A percentile compares a stretch with the other conserved stretches of the same genome.
Evolutionary conservation across 2,888 invertebrate species (phyloP).

Genomic region (Volucella bombylans): DNA sequence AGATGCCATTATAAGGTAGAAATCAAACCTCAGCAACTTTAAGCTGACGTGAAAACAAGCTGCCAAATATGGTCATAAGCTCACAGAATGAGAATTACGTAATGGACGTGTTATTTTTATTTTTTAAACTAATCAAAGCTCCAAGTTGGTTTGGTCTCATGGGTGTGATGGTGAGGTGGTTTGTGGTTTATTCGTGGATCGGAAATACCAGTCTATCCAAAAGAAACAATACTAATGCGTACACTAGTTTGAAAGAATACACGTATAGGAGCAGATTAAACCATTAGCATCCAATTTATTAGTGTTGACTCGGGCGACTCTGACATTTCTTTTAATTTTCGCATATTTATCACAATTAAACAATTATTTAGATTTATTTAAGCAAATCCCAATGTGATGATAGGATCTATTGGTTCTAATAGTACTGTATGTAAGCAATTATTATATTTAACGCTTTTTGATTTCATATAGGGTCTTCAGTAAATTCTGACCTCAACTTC

Average conservation of each 20-base stretch:
- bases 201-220: background rate
- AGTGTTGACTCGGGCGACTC: background rate
- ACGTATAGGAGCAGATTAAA: background rate
- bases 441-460: too few species aligned
- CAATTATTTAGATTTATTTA: too few species aligned
- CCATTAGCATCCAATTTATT: constrained; percentile 3
- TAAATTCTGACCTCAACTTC: too few species aligned
- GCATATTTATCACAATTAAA: background rate
- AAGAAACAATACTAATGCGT: constrained; percentile 7
- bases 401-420: too few species aligned
- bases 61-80: constrained; percentile 54
- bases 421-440: too few species aligned
- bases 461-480: too few species aligned
- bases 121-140: background rate
- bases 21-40: constrained; percentile 6
- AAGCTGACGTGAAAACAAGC: constrained; percentile 22
- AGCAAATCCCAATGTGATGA: too few species aligned
- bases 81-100: constrained; percentile 19
- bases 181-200: background rate
- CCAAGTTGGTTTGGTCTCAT: constrained; percentile 4
- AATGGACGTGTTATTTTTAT: constrained; percentile 18
- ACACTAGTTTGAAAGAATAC: background rate
- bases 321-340: background rate
- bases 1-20: constrained; percentile 46
- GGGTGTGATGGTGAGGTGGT: background rate